Conservation (phyloP, 2,888 invertebrate genomes). For the Troilus luridus region DNA sequence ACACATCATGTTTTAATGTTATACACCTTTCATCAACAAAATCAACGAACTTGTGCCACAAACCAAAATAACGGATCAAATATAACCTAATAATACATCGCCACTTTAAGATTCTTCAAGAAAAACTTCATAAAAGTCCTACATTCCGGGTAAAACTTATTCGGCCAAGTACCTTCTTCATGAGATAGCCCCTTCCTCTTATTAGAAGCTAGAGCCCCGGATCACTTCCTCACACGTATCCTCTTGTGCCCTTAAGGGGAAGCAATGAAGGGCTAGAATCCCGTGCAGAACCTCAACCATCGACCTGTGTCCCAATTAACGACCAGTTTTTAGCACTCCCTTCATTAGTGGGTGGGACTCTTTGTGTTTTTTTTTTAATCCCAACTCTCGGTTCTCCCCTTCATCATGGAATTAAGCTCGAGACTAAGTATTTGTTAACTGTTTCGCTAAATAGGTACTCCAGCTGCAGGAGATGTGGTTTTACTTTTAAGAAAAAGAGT, state of each 20-base stretch:
- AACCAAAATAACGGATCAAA: too few relatives aligned
- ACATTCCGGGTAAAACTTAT: neutral
- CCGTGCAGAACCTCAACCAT: neutral
- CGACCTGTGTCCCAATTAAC: conserved; percentile 3
- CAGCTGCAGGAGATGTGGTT: neutral
- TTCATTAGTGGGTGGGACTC: neutral
- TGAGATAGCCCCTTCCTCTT: neutral
- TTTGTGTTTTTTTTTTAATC: neutral
- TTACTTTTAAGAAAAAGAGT: too few relatives aligned
- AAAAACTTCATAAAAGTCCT: too few relatives aligned
- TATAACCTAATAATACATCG: too few relatives aligned
- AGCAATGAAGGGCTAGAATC: neutral
- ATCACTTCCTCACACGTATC: neutral
- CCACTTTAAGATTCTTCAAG: too few relatives aligned
- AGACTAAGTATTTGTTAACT: neutral
- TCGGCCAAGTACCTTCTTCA: neutral
- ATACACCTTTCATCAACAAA: too few relatives aligned
- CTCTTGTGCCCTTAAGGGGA: neutral
- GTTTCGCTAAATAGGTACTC: neutral
- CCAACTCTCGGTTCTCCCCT: neutral
- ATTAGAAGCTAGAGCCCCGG: neutral
- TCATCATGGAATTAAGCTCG: neutral
- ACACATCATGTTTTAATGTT: too few relatives aligned
- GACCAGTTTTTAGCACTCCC: conserved; percentile 6
- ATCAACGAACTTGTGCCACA: too few relatives aligned